These are phyloP conservation scores for Felis catus DNA, from an alignment of 2,113 vertebrate genomes.

Conservation along the genomic window DNA sequence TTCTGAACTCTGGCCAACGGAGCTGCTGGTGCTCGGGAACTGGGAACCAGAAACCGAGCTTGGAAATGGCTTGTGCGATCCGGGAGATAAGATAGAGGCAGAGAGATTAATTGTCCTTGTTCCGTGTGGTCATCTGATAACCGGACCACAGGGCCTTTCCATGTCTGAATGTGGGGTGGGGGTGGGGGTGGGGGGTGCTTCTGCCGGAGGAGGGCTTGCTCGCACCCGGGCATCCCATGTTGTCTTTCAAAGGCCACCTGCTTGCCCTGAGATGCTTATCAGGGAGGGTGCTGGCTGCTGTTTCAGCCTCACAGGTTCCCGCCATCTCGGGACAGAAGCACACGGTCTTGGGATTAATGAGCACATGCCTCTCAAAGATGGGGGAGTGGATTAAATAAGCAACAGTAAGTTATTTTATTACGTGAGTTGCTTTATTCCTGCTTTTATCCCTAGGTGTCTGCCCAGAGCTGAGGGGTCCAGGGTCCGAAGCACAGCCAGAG, in stretches of 20 bases:
- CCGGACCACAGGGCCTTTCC: neutral
- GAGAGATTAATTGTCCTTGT: conserved; percentile 77
- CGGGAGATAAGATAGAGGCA: conserved; percentile 52
- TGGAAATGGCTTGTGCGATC: conserved; percentile 74
- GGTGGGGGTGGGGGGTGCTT: rapidly evolving
- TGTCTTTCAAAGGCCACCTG: neutral
- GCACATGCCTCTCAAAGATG: rapidly evolving
- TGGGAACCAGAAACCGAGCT: conserved; percentile 53
- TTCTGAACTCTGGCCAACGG: conserved; percentile 60
- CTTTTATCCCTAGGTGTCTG: neutral
- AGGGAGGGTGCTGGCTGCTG: neutral
- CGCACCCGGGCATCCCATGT: rapidly evolving
- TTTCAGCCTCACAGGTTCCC: neutral
- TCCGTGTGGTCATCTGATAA: conserved; percentile 71
- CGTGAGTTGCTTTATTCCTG: neutral
- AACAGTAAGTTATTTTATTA: neutral
- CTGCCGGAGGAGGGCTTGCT: neutral
- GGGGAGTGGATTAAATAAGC: neutral
- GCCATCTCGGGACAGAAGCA: neutral
- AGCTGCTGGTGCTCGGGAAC: neutral
- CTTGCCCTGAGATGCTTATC: neutral
- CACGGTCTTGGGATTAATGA: neutral
- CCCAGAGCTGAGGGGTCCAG: neutral
- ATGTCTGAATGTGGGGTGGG: rapidly evolving
- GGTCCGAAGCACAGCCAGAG: neutral